These are phyloP conservation scores for Odontophorus gujanensis DNA, from an alignment of 2,113 vertebrate genomes.

Conservation along the genomic window DNA sequence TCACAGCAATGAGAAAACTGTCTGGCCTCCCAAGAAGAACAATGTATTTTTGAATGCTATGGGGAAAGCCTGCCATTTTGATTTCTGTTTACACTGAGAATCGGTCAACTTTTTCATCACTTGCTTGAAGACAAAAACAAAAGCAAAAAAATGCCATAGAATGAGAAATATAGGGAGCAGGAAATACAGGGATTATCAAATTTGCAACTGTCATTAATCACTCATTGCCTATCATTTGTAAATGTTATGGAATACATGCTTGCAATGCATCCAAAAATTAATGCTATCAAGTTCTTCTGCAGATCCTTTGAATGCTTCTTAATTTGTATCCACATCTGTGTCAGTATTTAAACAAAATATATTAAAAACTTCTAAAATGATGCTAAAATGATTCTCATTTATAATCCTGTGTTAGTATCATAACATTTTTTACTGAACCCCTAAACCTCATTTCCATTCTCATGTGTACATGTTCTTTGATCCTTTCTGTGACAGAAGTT, in stretches of 20 bases:
- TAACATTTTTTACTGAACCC: background rate
- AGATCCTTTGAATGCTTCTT: background rate
- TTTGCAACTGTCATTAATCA: background rate
- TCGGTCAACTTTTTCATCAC: background rate
- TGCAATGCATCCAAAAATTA: background rate
- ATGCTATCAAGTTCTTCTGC: background rate
- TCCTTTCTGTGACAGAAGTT: background rate
- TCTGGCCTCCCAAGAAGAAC: background rate
- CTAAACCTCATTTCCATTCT: background rate
- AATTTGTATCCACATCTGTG: background rate
- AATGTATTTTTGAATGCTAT: background rate
- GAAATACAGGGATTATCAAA: background rate
- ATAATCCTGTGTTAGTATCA: background rate
- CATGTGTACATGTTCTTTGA: background rate
- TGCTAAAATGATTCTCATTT: background rate
- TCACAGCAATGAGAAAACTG: background rate
- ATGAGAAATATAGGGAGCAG: background rate
- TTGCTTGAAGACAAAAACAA: background rate
- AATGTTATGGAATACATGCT: fast-evolving
- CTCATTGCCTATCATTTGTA: background rate
- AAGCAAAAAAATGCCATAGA: background rate
- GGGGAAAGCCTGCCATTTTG: background rate
- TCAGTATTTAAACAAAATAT: background rate
- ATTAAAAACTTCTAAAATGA: background rate
- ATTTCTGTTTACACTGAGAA: background rate